Evolutionary conservation across 2,888 invertebrate species (phyloP).

Genomic region (Tanytarsus gracilentus): DNA sequence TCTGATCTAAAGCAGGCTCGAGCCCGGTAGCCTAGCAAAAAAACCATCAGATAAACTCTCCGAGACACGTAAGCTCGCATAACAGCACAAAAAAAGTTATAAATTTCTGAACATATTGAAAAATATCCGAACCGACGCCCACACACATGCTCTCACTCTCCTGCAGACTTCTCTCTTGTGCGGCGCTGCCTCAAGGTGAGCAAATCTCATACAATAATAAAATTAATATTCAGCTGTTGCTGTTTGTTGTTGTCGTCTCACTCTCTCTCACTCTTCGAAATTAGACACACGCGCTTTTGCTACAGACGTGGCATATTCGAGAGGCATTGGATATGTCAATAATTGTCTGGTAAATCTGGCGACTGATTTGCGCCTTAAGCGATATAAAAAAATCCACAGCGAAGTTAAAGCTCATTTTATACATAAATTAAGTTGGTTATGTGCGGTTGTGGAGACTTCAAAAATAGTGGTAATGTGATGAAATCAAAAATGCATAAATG

Average conservation of each 20-base stretch:
- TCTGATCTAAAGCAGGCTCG: too few relatives aligned
- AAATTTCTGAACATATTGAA: slow-evolving; percentile 13
- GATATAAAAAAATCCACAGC: background rate
- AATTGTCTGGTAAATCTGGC: slow-evolving; percentile 14
- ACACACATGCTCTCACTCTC: slow-evolving; percentile 12
- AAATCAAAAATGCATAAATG: too few relatives aligned
- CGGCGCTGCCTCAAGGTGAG: slow-evolving; percentile 11
- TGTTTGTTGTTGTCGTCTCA: background rate
- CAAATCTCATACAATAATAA: background rate
- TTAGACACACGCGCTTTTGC: background rate
- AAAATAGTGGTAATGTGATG: too few relatives aligned
- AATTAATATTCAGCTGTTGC: background rate
- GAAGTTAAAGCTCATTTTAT: background rate
- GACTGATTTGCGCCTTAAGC: slow-evolving; percentile 16
- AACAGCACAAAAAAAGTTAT: slow-evolving; percentile 9
- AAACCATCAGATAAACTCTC: background rate
- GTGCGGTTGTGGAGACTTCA: too few relatives aligned
- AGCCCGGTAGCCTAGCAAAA: too few relatives aligned
- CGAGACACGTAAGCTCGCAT: background rate
- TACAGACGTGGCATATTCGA: slow-evolving; percentile 1
- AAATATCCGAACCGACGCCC: slow-evolving; percentile 16
- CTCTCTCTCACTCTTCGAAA: background rate
- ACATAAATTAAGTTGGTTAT: too few relatives aligned
- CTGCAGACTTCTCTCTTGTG: background rate
- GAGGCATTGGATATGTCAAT: slow-evolving; percentile 20